phyloP scores from a whole-genome alignment of 2,888 invertebrate genomes.

The Hirtodrosophila confusa region DNA sequence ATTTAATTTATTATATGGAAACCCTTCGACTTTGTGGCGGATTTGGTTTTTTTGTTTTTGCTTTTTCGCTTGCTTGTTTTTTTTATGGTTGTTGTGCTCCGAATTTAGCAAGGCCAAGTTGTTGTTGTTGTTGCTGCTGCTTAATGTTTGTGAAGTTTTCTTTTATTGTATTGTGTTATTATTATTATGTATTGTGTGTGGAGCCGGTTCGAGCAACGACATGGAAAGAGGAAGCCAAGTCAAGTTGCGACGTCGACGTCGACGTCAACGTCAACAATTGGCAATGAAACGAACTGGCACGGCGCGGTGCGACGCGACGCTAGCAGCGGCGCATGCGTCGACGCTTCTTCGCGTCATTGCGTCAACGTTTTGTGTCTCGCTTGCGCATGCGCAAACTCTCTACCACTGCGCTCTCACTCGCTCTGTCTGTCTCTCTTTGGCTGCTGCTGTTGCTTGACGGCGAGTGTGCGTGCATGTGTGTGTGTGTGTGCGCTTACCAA shows the following conservation, averaged over 20 bases:
- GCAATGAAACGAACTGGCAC: slow-evolving; percentile 79
- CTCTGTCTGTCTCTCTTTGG: not conserved
- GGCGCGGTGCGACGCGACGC: slow-evolving; percentile 62
- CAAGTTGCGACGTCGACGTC: slow-evolving; percentile 17
- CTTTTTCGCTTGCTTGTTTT: slow-evolving; percentile 37
- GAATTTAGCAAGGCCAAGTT: slow-evolving; percentile 77
- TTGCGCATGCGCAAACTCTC: slow-evolving; percentile 41
- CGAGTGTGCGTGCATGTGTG: slow-evolving; percentile 11
- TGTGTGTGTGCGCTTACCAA: slow-evolving; percentile 56
- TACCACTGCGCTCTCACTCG: slow-evolving; percentile 4
- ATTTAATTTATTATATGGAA: slow-evolving; percentile 55
- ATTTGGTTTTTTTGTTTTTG: slow-evolving; percentile 43
- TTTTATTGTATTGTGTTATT: slow-evolving; percentile 66
- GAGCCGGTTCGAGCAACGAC: slow-evolving; percentile 56
- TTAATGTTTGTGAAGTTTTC: slow-evolving; percentile 72
- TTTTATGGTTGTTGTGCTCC: slow-evolving; percentile 70
- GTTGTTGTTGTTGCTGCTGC: slow-evolving; percentile 48
- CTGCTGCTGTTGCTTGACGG: slow-evolving; percentile 1
- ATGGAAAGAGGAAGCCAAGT: slow-evolving; percentile 66
- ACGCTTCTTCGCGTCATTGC: slow-evolving; percentile 49
- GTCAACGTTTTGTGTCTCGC: slow-evolving; percentile 46
- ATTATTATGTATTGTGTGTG: slow-evolving; percentile 68
- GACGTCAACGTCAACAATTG: slow-evolving; percentile 56
- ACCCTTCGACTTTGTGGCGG: slow-evolving; percentile 55
- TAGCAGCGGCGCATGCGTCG: slow-evolving; percentile 67